phyloP scores from a whole-genome alignment of 1,140 invertebrate species.

The Camponotus vicinus region DNA sequence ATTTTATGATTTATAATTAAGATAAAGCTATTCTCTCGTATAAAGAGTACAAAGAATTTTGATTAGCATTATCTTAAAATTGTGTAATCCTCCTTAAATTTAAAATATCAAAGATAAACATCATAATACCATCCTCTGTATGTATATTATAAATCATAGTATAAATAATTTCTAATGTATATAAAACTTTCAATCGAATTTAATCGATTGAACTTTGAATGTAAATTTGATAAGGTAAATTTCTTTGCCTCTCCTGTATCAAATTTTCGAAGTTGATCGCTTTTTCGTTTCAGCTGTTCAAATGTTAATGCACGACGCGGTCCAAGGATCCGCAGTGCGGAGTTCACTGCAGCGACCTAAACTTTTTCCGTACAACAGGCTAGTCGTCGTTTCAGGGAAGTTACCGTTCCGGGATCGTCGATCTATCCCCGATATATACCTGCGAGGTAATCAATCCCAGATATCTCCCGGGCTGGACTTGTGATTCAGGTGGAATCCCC shows the following conservation, averaged over 20 bases:
- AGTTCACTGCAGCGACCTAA: constrained; percentile 38
- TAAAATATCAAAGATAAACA: background rate
- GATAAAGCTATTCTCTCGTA: background rate
- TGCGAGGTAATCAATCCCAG: constrained; percentile 50
- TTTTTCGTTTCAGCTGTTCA: background rate
- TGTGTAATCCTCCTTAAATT: background rate
- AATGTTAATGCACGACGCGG: constrained; percentile 34
- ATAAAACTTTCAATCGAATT: too few species aligned
- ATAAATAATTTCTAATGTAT: background rate
- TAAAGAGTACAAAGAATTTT: background rate
- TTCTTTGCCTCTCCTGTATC: background rate
- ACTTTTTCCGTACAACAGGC: constrained; percentile 8
- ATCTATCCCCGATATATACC: constrained; percentile 17
- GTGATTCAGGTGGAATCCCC: constrained; percentile 22
- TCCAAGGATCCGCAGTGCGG: constrained; percentile 45
- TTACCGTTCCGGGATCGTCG: background rate
- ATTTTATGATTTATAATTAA: background rate
- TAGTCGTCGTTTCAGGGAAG: background rate
- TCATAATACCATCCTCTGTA: background rate
- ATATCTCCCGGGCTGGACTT: constrained; percentile 1
- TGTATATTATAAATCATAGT: background rate
- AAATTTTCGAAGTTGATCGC: background rate
- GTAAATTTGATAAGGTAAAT: background rate
- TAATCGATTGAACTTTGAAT: background rate
- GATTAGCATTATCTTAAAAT: background rate